Conservation (phyloP, 2,113 vertebrate species). For the Salminus brasiliensis region DNA sequence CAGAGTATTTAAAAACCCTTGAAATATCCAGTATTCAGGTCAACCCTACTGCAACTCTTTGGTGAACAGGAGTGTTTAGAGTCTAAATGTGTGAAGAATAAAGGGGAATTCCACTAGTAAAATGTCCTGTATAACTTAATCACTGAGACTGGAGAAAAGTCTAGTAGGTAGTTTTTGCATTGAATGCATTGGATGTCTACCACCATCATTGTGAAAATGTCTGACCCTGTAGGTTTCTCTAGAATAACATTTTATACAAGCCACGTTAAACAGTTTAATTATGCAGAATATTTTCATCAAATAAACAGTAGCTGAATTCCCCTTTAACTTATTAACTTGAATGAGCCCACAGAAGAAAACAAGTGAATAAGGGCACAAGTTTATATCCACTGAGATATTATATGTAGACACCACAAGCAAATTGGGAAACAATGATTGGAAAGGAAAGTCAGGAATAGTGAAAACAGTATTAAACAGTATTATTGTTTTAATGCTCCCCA, state of each 20-base stretch:
- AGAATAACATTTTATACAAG: no score
- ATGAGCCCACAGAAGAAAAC: conserved; percentile 45
- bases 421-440: conserved; percentile 19
- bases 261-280: no score
- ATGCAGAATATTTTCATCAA: no score
- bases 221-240: no score
- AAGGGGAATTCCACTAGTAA: no score
- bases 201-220: no score
- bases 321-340: no score
- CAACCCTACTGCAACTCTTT: background rate
- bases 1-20: background rate
- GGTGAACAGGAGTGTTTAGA: background rate
- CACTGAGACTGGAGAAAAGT: no score
- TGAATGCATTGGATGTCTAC: no score
- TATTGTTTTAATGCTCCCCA: background rate
- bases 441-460: conserved; percentile 23
- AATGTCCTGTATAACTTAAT: no score
- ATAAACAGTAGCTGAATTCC: no score
- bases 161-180: no score
- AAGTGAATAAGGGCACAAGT: conserved; percentile 50
- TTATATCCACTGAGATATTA: conserved; percentile 51
- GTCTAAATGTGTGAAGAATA: background rate
- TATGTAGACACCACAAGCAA: conserved; percentile 59
- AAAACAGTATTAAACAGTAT: conserved; percentile 51
- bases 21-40: background rate